A percentile compares a stretch with the other conserved stretches of the same genome.
phyloP scores from a whole-genome alignment of 1,140 invertebrate genomes.

The Hesperophylax magnus region DNA sequence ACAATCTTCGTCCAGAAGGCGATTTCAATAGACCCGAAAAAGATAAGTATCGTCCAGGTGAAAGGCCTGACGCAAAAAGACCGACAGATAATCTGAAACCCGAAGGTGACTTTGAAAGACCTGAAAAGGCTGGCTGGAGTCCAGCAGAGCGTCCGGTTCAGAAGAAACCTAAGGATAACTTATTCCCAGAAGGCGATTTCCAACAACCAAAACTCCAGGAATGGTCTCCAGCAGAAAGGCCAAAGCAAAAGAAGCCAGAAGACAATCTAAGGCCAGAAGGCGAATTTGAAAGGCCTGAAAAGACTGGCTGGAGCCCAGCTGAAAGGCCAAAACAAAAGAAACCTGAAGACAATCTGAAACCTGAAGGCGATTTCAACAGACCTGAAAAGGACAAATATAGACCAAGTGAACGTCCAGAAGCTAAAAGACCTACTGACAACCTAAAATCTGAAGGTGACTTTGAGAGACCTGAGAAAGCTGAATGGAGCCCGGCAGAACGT shows the following conservation, averaged over 20 bases:
- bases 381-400: conserved; percentile 66
- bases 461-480: conserved; percentile 64
- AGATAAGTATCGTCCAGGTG: conserved; percentile 68
- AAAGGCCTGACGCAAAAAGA: conserved; percentile 70
- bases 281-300: conserved; percentile 70
- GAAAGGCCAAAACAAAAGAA: conserved; percentile 65
- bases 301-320: conserved; percentile 63
- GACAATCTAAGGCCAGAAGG: conserved; percentile 73
- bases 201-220: conserved; percentile 63
- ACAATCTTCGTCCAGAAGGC: conserved; percentile 78
- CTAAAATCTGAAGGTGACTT: conserved; percentile 75
- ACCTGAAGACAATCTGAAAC: conserved; percentile 69
- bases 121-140: conserved; percentile 62
- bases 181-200: conserved; percentile 72
- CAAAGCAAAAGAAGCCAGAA: conserved; percentile 65
- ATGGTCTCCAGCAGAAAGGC: conserved; percentile 66
- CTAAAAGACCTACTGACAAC: conserved; percentile 72
- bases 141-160: conserved; percentile 65
- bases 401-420: conserved; percentile 72
- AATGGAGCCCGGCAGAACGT: conserved; percentile 65
- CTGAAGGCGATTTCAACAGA: conserved; percentile 76
- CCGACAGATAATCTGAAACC: conserved; percentile 72
- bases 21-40: conserved; percentile 73
- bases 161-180: conserved; percentile 71
- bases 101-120: conserved; percentile 74